Evolutionary conservation across 2,113 vertebrate genomes (phyloP).

Genomic region (Odobenus rosmarus): DNA sequence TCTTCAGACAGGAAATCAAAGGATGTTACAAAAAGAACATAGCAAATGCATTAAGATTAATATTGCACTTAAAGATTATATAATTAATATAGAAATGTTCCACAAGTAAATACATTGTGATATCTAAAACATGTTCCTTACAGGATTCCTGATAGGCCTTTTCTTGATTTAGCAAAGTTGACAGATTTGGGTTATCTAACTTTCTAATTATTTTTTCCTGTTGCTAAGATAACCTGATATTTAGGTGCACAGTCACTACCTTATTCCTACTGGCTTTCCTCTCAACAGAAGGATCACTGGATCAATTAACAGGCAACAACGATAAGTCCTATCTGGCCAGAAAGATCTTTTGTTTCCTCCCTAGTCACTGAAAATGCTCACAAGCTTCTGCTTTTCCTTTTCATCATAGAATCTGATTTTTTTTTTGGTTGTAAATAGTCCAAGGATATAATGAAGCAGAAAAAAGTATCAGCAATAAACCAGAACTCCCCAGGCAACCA

Average conservation of each 20-base stretch:
- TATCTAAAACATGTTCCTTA: neutral
- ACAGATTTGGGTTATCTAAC: neutral
- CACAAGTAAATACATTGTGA: slow-evolving; percentile 1
- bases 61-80: neutral
- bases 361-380: slow-evolving; percentile 20
- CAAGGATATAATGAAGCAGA: slow-evolving; percentile 2
- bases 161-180: neutral
- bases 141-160: neutral
- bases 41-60: neutral
- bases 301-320: slow-evolving; percentile 23
- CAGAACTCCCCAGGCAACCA: neutral
- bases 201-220: neutral
- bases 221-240: neutral
- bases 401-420: neutral
- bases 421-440: slow-evolving; percentile 22
- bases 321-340: neutral
- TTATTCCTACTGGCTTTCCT: neutral
- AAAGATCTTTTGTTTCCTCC: neutral
- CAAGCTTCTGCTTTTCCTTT: neutral
- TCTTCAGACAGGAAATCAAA: neutral
- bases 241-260: neutral
- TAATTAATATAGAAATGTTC: neutral
- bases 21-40: neutral
- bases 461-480: slow-evolving; percentile 5
- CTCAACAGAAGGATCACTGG: neutral